Conservation (phyloP, 2,797 vertebrate genomes). For the Leptodactylus fallax region DNA sequence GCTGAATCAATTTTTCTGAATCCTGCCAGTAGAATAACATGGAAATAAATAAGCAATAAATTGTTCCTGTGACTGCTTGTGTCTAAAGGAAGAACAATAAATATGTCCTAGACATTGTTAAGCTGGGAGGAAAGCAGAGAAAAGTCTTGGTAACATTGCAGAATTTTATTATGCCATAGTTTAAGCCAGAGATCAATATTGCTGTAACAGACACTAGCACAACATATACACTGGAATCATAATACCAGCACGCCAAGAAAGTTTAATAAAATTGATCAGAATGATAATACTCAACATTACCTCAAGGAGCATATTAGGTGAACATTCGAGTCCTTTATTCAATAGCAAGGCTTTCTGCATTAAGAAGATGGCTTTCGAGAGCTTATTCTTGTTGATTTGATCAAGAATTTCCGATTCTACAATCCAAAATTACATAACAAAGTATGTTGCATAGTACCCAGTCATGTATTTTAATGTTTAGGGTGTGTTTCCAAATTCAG, state of each 20-base stretch:
- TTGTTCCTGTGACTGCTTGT: not conserved
- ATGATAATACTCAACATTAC: slow-evolving; percentile 72
- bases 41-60: slow-evolving; percentile 23
- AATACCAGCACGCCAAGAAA: not conserved
- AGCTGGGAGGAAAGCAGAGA: slow-evolving; percentile 25
- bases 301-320: slow-evolving; percentile 80
- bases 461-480: no score
- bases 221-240: slow-evolving; percentile 2
- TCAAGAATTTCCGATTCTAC: slow-evolving; percentile 80
- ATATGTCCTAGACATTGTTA: slow-evolving; percentile 11
- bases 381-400: slow-evolving; percentile 87
- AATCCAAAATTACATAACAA: not conserved
- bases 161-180: slow-evolving; percentile 5
- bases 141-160: slow-evolving; percentile 13
- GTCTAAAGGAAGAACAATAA: slow-evolving; percentile 14
- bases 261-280: not conserved
- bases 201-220: not conserved
- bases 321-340: slow-evolving; percentile 70
- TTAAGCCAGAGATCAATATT: slow-evolving; percentile 19
- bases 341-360: slow-evolving; percentile 84
- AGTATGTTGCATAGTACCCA: no score
- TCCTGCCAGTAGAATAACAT: slow-evolving; percentile 76
- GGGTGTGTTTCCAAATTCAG: no score
- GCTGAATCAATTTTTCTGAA: slow-evolving; percentile 82
- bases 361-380: slow-evolving; percentile 88